These are phyloP conservation scores for Melitaea cinxia DNA, from an alignment of 1,140 invertebrate genomes.

Conservation along the genomic window DNA sequence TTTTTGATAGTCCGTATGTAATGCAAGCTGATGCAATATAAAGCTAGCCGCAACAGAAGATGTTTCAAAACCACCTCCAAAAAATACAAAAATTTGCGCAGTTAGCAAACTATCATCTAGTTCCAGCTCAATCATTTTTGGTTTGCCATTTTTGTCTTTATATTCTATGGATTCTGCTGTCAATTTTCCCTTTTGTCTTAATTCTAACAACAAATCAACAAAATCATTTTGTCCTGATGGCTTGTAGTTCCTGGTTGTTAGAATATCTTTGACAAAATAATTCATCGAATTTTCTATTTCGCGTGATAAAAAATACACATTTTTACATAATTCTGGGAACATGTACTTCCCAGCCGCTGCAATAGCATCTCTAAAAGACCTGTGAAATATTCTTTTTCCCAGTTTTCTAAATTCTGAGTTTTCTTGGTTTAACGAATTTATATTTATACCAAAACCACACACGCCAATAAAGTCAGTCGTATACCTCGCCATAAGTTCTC, in stretches of 20 bases:
- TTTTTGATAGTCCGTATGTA: constrained; percentile 21
- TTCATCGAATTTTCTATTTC: constrained; percentile 16
- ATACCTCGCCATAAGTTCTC: constrained; percentile 33
- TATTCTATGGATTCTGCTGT: constrained; percentile 31
- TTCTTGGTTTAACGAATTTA: constrained; percentile 17
- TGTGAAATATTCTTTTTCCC: constrained; percentile 20
- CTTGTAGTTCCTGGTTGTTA: constrained; percentile 24
- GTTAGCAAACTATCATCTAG: constrained; percentile 22
- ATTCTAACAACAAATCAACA: constrained; percentile 34
- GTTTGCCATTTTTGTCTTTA: constrained; percentile 8
- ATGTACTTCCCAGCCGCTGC: constrained; percentile 3
- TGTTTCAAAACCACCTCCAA: constrained; percentile 35
- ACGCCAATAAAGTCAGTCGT: constrained; percentile 36
- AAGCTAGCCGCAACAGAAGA: constrained; percentile 28
- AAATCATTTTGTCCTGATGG: constrained; percentile 35
- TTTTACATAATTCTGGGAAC: constrained; percentile 10
- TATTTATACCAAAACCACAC: constrained; percentile 27
- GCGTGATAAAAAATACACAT: constrained; percentile 13
- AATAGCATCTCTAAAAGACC: constrained; percentile 7
- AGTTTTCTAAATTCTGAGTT: constrained; percentile 32
- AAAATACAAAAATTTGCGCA: constrained; percentile 35
- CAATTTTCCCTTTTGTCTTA: constrained; percentile 26
- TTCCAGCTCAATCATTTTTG: constrained; percentile 23
- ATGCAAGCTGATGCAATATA: constrained; percentile 24
- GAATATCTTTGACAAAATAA: constrained; percentile 19